Evolutionary conservation across 2,888 invertebrate species (phyloP).

Genomic region (Drosophila melanosoma): DNA sequence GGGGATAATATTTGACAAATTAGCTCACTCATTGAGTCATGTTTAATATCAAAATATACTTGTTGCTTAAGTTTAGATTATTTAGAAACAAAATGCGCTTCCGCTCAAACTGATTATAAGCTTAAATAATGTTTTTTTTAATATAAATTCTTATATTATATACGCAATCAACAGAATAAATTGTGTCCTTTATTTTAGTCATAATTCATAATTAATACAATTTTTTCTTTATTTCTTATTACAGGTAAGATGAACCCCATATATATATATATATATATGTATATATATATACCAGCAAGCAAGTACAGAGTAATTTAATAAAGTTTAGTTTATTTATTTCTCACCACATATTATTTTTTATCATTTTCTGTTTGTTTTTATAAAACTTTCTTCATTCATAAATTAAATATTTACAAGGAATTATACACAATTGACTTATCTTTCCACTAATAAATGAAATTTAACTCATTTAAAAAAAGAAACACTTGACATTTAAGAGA

Average conservation of each 20-base stretch:
- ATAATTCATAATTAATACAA: background rate
- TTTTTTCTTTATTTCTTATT: conserved; percentile 8
- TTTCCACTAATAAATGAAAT: background rate
- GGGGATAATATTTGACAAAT: conserved; percentile 25
- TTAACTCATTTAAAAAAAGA: background rate
- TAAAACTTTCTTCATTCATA: background rate
- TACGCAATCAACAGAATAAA: background rate
- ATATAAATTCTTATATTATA: background rate
- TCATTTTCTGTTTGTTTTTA: background rate
- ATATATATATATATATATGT: background rate
- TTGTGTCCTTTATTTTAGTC: background rate
- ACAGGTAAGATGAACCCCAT: conserved; percentile 36
- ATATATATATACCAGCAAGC: background rate
- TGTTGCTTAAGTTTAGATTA: conserved; percentile 13
- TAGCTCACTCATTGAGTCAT: conserved; percentile 32
- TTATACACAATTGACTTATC: background rate
- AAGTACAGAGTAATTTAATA: conserved; percentile 20
- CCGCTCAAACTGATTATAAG: conserved; percentile 1
- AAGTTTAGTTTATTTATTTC: conserved; percentile 25
- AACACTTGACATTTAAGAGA: conserved; percentile 51
- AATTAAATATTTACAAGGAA: background rate
- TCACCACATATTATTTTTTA: background rate
- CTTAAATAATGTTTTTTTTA: background rate
- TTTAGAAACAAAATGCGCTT: background rate
- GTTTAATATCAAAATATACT: conserved; percentile 9